Evolutionary conservation across 2,113 vertebrate genomes (phyloP).

Genomic region (Nothocercus nigrocapillus): DNA sequence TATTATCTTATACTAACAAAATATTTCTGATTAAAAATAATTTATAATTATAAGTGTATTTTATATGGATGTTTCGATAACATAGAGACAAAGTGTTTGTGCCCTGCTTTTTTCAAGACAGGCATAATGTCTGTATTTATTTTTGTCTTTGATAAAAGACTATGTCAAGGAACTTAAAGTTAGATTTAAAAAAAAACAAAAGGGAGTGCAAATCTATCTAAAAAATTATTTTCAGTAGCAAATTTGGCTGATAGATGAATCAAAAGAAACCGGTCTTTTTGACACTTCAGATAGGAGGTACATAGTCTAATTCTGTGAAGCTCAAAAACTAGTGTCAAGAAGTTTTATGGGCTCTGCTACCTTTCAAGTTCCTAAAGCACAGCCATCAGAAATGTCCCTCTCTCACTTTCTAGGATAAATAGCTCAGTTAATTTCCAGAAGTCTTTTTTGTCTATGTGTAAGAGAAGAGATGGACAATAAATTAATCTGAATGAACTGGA

Average conservation of each 20-base stretch:
- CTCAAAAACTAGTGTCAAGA: constrained; percentile 8
- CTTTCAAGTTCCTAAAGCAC: constrained; percentile 31
- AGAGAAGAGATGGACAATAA: constrained; percentile 19
- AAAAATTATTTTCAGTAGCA: not conserved
- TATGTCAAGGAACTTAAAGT: not conserved
- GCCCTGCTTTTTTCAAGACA: not conserved
- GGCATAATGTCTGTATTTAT: not conserved
- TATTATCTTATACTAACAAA: not conserved
- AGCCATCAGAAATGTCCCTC: not conserved
- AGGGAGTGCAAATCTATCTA: not conserved
- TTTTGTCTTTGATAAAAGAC: not conserved
- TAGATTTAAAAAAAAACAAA: not conserved
- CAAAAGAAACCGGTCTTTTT: not conserved
- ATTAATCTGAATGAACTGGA: not conserved
- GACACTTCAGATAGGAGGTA: not conserved
- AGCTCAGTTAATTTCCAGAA: constrained; percentile 31
- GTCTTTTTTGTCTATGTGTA: not conserved
- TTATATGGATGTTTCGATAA: not conserved
- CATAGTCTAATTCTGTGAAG: constrained; percentile 5
- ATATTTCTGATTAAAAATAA: not conserved
- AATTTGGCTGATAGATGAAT: not conserved
- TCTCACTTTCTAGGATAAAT: constrained; percentile 27
- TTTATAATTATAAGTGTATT: not conserved
- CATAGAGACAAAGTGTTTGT: not conserved
- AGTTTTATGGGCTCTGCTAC: constrained; percentile 39